Base-by-base conservation (phyloP, 1,140 invertebrate species). In the Drosophila pruinosa region DNA sequence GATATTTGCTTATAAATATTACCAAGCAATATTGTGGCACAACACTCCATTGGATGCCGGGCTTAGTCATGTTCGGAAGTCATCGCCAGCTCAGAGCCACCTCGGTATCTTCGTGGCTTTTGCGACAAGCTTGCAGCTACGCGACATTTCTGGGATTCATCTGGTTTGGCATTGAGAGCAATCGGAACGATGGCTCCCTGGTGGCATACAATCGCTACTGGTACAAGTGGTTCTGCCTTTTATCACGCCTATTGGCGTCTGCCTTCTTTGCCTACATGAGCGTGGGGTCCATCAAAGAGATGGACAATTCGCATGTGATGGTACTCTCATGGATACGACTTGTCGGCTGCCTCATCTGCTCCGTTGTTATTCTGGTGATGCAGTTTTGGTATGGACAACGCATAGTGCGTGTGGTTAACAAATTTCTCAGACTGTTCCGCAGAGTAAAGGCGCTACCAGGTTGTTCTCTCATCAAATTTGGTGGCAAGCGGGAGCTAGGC, bases 161-260 rank as follows among this genome's bases (percentile, higher is more conserved):
- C 6, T 69, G 48, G n/a, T 69, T 73, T 41, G 43, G 36, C 65
- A 54, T 73, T 5, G 4, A 53, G 38, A n/a, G 21, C 17, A 67
- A 45, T 59, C 65, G 24, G 0, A 19, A 2, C 5, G 28, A 73
- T 38, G 56, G 52, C n/a, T 61, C 50, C 3, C 22, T 63, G n/a
- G 64, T 62, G 15, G 68, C 61, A 4, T 34, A 22, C n/a, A 67
- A 71, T 48, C 57, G 58, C 22, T 58, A 41, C 24, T 50, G 65
- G 15, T 57, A 78, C n/a, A 88, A 78, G 22, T 82, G 75, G 58
- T 62, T 65, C 10, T 75, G 78, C 12, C 19, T 88, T 5, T 26
- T 71, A 2, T 3, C 67, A 0, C 58, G 76, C 0, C 7, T 78
- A 1, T 1, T 63, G 1, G 12, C 64, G 0, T 67, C 41, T 10